A percentile compares a stretch with the other conserved stretches of the same genome.
phyloP scores from a whole-genome alignment of 1,140 invertebrate genomes.

The Pogonognathellus flavescens region DNA sequence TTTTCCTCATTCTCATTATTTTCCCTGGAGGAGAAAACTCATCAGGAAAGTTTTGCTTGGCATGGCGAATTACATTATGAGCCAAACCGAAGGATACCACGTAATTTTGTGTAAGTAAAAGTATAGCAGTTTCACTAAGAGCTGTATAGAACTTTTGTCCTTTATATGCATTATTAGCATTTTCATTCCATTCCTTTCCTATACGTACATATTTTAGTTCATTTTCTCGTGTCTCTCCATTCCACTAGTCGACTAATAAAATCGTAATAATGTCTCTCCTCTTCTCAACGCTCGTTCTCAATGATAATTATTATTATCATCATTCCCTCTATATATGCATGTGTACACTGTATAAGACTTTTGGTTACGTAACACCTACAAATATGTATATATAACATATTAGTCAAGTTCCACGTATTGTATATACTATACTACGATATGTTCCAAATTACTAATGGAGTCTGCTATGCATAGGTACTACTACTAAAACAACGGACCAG shows the following conservation, averaged over 20 bases:
- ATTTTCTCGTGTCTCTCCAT: constrained; percentile 35
- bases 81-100: constrained; percentile 46
- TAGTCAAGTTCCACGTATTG: background rate
- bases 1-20: constrained; percentile 59
- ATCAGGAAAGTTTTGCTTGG: constrained; percentile 59
- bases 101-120: constrained; percentile 41
- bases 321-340: background rate
- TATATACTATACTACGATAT: too few species aligned
- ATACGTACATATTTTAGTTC: constrained; percentile 32
- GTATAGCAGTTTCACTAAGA: background rate
- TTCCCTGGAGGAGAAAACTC: constrained; percentile 64
- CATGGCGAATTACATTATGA: constrained; percentile 39
- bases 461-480: background rate
- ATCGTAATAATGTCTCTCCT: constrained; percentile 46
- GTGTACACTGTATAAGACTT: background rate
- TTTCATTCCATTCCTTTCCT: constrained; percentile 16
- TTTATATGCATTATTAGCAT: constrained; percentile 4
- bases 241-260: constrained; percentile 23
- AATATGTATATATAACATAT: background rate
- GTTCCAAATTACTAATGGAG: background rate
- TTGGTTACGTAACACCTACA: background rate
- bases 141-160: background rate
- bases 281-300: constrained; percentile 41
- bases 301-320: constrained; percentile 49
- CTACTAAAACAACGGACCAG: background rate